Base-by-base conservation (phyloP, 2,113 vertebrate genomes). In the Pelobates fuscus region DNA sequence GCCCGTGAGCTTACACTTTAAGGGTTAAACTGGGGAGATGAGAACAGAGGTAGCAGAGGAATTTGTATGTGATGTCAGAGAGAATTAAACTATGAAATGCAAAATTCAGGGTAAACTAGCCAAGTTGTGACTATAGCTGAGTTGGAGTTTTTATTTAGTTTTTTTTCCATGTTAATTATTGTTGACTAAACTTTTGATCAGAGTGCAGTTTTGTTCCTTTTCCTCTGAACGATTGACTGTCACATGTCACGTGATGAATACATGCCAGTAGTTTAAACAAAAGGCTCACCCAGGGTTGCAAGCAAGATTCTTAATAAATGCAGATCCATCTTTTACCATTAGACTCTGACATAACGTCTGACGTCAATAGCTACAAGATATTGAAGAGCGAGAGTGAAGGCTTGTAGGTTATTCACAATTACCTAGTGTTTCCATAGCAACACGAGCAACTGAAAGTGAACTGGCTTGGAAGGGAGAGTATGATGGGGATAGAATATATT, bases 371-470 rank as follows among this genome's bases (percentile, higher is more conserved):
- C 43, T 26, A 23, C 59, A 29, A 67, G 25, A 52, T 7, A 63
- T 61, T 49, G 23, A 62, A 64, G 57, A 43, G 57, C 21, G 44
- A 43, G 57, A n/a, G 44, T 37, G 54, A 29, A 59, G 49, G 26
- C 75, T 65, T 70, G 46, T 64, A 59, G 62, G 27, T 54, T 75
- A 32, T 68, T 76, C 70, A 71, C 67, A 68, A 71, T 74, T 71
- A 55, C 57, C 21, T 32, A 20, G 24, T 3, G 70, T 82, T 80
- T 43, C 77, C 24, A 70, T 77, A 37, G 79, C 61, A 80, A 73
- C 46, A 44, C 60, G 54, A 63, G 63, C 18, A 63, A 64, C 25
- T 55, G 44, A 74, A 43, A 60, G 72, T 43, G 63, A 70, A 43
- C 41, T 27, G 71, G 58, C 52, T 55, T 52, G 64, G 14, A 67